phyloP scores from a whole-genome alignment of 2,797 vertebrate genomes.

The Eptatretus atami region DNA sequence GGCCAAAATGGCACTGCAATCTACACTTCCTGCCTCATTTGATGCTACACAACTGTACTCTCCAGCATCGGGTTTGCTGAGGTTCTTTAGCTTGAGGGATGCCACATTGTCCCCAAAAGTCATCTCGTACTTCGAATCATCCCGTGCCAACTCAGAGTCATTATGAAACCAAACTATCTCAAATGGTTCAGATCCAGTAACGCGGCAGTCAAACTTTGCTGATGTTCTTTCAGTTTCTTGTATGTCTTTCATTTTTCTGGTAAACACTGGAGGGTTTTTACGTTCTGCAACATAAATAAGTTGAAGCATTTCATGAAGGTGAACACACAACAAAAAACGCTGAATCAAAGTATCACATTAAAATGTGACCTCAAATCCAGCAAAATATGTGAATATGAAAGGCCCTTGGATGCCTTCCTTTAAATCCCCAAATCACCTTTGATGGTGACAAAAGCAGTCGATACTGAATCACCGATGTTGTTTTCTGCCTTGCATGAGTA shows the following conservation, averaged over 20 bases:
- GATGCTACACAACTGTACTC: neutral
- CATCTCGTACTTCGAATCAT: neutral
- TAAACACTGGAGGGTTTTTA: conserved; percentile 1
- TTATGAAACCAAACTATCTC: conserved; percentile 2
- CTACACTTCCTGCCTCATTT: neutral
- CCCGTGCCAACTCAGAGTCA: neutral
- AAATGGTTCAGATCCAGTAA: neutral
- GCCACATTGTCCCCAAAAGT: neutral
- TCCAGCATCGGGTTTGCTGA: neutral
- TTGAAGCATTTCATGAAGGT: too few relatives aligned
- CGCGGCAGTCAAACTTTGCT: neutral
- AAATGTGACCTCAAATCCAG: too few relatives aligned
- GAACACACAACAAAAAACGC: too few relatives aligned
- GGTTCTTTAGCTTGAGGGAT: neutral
- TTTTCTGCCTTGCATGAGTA: conserved; percentile 41
- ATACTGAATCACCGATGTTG: neutral
- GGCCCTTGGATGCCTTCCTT: too few relatives aligned
- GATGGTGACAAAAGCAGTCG: neutral
- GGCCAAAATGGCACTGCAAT: conserved; percentile 1
- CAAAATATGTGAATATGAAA: too few relatives aligned
- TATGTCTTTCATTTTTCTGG: conserved; percentile 1
- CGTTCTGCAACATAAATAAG: conserved; percentile 3
- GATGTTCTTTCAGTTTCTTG: neutral
- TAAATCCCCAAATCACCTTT: neutral
- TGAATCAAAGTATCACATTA: too few relatives aligned